A percentile compares a stretch with the other conserved stretches of the same genome.
phyloP scores from a whole-genome alignment of 2,113 vertebrate species.

The Phylloscopus whistleri region DNA sequence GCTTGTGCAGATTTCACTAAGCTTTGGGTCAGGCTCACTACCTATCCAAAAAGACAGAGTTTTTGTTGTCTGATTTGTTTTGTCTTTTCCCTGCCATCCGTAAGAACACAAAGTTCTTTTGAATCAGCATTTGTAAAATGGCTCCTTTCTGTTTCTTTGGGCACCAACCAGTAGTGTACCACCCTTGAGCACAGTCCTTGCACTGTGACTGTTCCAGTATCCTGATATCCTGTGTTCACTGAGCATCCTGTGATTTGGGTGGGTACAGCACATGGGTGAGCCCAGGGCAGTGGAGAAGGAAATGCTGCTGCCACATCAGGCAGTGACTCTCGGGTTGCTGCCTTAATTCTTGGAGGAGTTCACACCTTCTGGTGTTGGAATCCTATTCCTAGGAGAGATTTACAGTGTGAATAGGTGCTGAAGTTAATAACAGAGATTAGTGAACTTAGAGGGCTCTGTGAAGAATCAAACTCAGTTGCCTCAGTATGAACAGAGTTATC shows the following conservation, averaged over 20 bases:
- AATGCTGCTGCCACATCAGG: background rate
- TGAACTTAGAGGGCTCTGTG: background rate
- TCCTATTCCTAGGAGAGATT: background rate
- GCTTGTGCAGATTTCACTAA: background rate
- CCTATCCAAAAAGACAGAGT: background rate
- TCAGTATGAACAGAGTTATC: background rate
- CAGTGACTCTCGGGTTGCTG: background rate
- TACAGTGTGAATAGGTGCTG: background rate
- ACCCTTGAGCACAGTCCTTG: background rate
- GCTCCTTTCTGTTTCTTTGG: background rate
- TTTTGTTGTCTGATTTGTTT: background rate
- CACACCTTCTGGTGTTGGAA: background rate
- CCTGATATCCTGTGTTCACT: background rate
- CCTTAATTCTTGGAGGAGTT: background rate
- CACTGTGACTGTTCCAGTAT: background rate
- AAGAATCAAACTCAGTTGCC: background rate
- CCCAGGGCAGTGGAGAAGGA: background rate
- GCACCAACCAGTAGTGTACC: rapidly evolving
- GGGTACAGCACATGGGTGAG: background rate
- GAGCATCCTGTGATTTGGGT: background rate
- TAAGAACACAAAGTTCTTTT: background rate
- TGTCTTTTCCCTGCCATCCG: background rate
- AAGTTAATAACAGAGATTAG: background rate
- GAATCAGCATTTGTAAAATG: background rate
- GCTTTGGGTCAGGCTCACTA: background rate